phyloP scores from a whole-genome alignment of 2,888 invertebrate species.

The Atrina japonica region DNA sequence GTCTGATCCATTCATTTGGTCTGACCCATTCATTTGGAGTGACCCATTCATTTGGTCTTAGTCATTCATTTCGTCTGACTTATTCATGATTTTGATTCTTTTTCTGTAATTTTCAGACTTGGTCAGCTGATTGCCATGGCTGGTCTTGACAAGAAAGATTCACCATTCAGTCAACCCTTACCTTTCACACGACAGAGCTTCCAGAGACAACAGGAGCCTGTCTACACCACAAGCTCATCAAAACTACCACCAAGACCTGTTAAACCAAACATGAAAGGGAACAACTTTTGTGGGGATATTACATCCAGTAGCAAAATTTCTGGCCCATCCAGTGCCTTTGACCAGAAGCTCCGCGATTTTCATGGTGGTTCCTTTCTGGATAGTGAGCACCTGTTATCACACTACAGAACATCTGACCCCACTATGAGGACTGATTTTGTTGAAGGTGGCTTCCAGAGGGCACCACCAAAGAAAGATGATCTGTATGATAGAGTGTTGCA shows the following conservation, averaged over 20 bases:
- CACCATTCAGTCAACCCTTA: constrained; percentile 52
- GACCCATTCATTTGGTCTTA: not conserved
- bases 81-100: not conserved
- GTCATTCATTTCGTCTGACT: not conserved
- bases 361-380: constrained; percentile 25
- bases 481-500: constrained; percentile 65
- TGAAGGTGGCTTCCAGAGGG: constrained; percentile 49
- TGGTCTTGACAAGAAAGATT: constrained; percentile 70
- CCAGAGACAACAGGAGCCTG: constrained; percentile 4
- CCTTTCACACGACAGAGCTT: not conserved
- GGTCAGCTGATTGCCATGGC: constrained; percentile 78
- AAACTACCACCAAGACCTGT: constrained; percentile 50
- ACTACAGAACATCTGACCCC: constrained; percentile 53
- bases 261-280: constrained; percentile 50
- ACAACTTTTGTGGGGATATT: constrained; percentile 56
- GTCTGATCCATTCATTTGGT: not conserved
- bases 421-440: constrained; percentile 53
- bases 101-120: constrained; percentile 63
- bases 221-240: constrained; percentile 23
- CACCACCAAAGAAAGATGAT: constrained; percentile 61
- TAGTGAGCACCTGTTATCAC: constrained; percentile 35
- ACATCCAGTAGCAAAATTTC: constrained; percentile 29
- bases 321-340: constrained; percentile 1
- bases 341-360: constrained; percentile 24
- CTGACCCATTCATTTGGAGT: not conserved